These are phyloP conservation scores for Micronisus gabar DNA, from an alignment of 2,113 vertebrate genomes.

Conservation along the genomic window DNA sequence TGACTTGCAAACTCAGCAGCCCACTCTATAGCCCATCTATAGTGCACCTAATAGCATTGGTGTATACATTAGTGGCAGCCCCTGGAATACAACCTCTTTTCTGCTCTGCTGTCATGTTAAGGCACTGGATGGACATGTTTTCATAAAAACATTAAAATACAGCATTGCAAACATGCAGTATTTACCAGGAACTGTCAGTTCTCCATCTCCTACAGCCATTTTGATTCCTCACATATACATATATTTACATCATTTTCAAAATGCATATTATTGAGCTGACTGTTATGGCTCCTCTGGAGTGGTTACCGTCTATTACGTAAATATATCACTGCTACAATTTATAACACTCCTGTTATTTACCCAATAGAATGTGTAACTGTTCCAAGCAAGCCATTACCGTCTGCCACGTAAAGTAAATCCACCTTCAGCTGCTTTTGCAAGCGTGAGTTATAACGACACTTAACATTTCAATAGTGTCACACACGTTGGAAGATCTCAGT, in stretches of 20 bases:
- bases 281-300: slow-evolving; percentile 38
- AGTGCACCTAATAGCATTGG: not conserved
- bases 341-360: slow-evolving; percentile 67
- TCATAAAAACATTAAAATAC: not conserved
- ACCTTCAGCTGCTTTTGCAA: slow-evolving; percentile 63
- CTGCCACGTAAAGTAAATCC: slow-evolving; percentile 42
- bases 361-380: slow-evolving; percentile 46
- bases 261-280: slow-evolving; percentile 7
- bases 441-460: slow-evolving; percentile 6
- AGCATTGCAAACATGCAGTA: not conserved
- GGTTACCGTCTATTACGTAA: slow-evolving; percentile 54
- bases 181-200: slow-evolving; percentile 13
- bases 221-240: slow-evolving; percentile 25
- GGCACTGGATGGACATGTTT: not conserved
- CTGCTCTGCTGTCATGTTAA: not conserved
- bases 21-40: not conserved
- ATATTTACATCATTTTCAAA: slow-evolving; percentile 54
- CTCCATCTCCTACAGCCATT: not conserved
- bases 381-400: slow-evolving; percentile 55
- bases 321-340: slow-evolving; percentile 56
- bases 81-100: not conserved
- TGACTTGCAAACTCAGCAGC: not conserved
- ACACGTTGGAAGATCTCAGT: not conserved
- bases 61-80: not conserved
- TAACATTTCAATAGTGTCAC: not conserved